Evolutionary conservation across 1,140 invertebrate species (phyloP).

Genomic region (Neodiprion lecontei): DNA sequence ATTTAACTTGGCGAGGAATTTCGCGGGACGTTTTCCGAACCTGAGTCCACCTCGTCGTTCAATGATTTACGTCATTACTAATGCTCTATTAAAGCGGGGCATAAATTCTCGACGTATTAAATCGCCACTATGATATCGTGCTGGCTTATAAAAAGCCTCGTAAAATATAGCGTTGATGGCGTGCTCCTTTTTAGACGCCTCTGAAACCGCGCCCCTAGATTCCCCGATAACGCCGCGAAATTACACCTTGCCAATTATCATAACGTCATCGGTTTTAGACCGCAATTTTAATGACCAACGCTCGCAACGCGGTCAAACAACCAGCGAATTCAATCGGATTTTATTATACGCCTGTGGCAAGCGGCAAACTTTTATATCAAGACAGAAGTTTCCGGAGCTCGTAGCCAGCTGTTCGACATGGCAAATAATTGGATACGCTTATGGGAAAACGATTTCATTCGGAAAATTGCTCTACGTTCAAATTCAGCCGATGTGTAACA

Average conservation of each 20-base stretch:
- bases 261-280: background rate
- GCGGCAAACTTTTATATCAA: no score
- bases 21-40: background rate
- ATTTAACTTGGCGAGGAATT: background rate
- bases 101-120: slow-evolving; percentile 4
- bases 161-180: slow-evolving; percentile 7
- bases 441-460: no score
- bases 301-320: no score
- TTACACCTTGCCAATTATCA: slow-evolving; percentile 3
- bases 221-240: background rate
- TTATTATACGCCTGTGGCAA: no score
- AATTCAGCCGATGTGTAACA: no score
- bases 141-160: slow-evolving; percentile 1
- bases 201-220: background rate
- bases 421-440: no score
- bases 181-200: slow-evolving; percentile 5
- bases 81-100: slow-evolving; percentile 6
- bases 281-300: background rate
- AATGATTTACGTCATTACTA: slow-evolving; percentile 7
- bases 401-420: no score
- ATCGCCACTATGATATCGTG: slow-evolving; percentile 5
- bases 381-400: no score
- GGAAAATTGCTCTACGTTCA: no score
- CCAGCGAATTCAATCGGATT: no score
- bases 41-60: background rate